A percentile compares a stretch with the other conserved stretches of the same genome.
Evolutionary conservation across 2,888 invertebrate species (phyloP).

Genomic region (Microctonus brassicae): DNA sequence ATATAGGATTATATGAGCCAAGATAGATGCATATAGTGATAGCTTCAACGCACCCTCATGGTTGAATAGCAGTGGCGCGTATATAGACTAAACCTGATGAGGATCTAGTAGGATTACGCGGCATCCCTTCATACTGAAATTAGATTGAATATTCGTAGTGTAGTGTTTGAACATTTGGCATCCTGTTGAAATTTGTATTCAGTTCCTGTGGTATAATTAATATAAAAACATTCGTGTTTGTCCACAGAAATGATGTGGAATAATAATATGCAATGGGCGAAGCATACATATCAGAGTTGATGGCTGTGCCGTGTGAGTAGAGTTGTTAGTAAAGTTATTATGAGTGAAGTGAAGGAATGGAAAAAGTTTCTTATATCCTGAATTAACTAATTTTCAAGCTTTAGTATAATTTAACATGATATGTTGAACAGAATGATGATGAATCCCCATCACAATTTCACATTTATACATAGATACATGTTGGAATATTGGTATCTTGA

Average conservation of each 20-base stretch:
- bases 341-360: not conserved
- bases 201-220: not conserved
- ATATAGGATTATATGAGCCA: not conserved
- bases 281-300: not conserved
- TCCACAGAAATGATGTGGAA: not conserved
- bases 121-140: slow-evolving; percentile 45
- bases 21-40: too few relatives aligned
- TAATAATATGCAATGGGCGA: not conserved
- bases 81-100: slow-evolving; percentile 52
- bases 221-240: not conserved
- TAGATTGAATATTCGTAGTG: slow-evolving; percentile 49
- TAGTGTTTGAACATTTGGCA: slow-evolving; percentile 13
- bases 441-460: not conserved
- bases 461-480: not conserved
- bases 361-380: not conserved
- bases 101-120: slow-evolving; percentile 52
- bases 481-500: not conserved
- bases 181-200: not conserved
- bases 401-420: not conserved
- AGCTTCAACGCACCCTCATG: not conserved
- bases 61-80: slow-evolving; percentile 43
- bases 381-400: not conserved
- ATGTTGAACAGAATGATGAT: not conserved
- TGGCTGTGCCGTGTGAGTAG: not conserved
- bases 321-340: not conserved